Base-by-base conservation (phyloP, 2,113 vertebrate species). In the Pseudolaguvia tuberculata region DNA sequence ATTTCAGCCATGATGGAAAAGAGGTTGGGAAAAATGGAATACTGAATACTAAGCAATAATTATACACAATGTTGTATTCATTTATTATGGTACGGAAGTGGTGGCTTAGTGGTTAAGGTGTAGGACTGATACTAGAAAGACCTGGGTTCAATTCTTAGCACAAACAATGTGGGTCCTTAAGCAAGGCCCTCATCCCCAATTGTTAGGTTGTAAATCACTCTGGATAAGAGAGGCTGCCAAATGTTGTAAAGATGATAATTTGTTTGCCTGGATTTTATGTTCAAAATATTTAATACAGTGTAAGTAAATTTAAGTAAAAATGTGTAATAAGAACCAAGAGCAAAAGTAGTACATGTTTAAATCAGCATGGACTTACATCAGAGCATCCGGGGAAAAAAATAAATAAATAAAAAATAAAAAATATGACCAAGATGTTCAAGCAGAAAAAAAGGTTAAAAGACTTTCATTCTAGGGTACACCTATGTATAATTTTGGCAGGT, bases 401-500 rank as follows among this genome's bases (percentile, higher is more conserved):
- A n/a, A n/a, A n/a, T n/a, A n/a, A n/a, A n/a, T n/a, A n/a, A n/a
- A n/a, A n/a, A n/a, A n/a, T n/a, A n/a, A n/a, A n/a, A n/a, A n/a
- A n/a, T n/a, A n/a, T n/a, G n/a, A n/a, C n/a, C n/a, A n/a, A n/a
- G n/a, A n/a, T n/a, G n/a, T n/a, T n/a, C n/a, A n/a, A n/a, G n/a
- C n/a, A n/a, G n/a, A n/a, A 74, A 53, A 50, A 42, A n/a, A 55
- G 50, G 50, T 65, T 39, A 74, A 74, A 27, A 53, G 15, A 51
- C 20, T 55, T 65, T 31, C 51, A 52, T 63, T 20, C 53, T n/a
- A 65, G 59, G 9, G 48, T 65, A 63, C 59, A 63, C 59, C 48
- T 65, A 63, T 42, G 48, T 27, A 35, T 61, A 35, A 17, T 63
- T 74, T 25, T 53, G 59, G 31, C 59, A 74, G 23, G 50, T 50